Evolutionary conservation across 2,797 vertebrate species (phyloP).

Genomic region (Allenopithecus nigroviridis): DNA sequence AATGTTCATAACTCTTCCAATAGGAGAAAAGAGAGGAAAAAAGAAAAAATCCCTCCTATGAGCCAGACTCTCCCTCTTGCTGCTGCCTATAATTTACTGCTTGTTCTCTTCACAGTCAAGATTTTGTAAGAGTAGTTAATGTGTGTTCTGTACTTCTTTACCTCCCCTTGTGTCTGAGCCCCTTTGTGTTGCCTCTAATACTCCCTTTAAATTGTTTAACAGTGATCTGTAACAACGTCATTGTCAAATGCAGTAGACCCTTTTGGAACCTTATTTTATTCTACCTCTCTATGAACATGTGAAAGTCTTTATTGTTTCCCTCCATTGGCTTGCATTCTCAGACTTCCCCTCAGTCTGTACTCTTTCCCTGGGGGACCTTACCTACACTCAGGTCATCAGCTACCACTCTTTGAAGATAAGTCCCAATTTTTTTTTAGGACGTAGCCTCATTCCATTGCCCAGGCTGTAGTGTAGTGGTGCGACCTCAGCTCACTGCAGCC

Average conservation of each 20-base stretch:
- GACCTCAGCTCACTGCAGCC: neutral
- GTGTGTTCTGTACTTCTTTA: neutral
- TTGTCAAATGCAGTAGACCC: neutral
- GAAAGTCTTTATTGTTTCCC: neutral
- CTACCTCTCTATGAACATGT: neutral
- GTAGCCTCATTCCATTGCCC: neutral
- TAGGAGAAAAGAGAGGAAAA: neutral
- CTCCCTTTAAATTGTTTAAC: neutral
- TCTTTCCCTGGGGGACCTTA: neutral
- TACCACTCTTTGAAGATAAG: neutral
- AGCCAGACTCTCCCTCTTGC: neutral
- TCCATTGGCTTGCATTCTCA: neutral
- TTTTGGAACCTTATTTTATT: neutral
- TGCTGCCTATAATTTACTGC: neutral
- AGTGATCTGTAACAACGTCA: neutral
- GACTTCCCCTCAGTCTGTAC: neutral
- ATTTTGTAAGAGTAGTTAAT: constrained; percentile 44
- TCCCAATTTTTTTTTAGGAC: neutral
- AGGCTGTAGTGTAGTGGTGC: neutral
- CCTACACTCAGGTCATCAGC: neutral
- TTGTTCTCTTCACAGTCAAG: neutral
- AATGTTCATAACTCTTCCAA: neutral
- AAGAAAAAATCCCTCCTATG: neutral
- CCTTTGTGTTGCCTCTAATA: neutral
- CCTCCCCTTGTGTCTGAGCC: neutral